Percentiles rank a stretch among this genome's conserved stretches.
These are phyloP conservation scores for Ruditapes philippinarum DNA, from an alignment of 1,140 invertebrate genomes.

Conservation along the genomic window DNA sequence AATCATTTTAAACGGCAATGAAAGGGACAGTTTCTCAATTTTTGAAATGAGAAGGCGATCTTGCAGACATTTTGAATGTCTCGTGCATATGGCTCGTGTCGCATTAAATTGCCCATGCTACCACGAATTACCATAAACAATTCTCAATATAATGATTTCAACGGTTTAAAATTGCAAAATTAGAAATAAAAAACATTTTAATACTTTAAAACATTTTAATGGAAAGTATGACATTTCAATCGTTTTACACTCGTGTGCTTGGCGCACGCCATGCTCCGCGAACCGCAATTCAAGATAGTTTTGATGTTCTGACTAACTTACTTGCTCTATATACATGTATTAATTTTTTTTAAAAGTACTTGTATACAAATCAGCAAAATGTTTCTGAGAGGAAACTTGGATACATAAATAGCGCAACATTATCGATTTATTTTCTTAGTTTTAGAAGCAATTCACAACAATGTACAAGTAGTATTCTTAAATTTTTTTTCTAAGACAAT, in stretches of 20 bases:
- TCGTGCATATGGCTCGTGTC: not conserved
- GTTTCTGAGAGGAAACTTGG: too few relatives aligned
- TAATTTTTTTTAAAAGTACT: too few relatives aligned
- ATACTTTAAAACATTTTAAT: slow-evolving; percentile 5
- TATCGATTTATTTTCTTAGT: too few relatives aligned
- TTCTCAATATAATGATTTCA: not conserved
- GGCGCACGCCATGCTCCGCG: not conserved
- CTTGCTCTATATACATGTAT: too few relatives aligned
- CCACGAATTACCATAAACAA: not conserved
- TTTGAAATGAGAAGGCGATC: not conserved
- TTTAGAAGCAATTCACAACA: too few relatives aligned
- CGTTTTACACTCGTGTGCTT: slow-evolving; percentile 25
- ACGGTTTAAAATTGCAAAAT: not conserved
- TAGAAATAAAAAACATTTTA: not conserved
- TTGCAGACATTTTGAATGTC: not conserved
- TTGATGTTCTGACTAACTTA: too few relatives aligned
- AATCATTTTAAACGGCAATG: not conserved
- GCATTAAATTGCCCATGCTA: slow-evolving; percentile 21
- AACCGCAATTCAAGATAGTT: too few relatives aligned
- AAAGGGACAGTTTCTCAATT: not conserved
- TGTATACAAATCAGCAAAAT: too few relatives aligned
- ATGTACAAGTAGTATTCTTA: too few relatives aligned
- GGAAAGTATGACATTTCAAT: not conserved
- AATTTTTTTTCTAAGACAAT: too few relatives aligned
- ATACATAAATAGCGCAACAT: too few relatives aligned